Evolutionary conservation across 1,140 invertebrate species (phyloP), one percentile per base, ranked within the genome.

Genomic region (Pomacea maculata): DNA sequence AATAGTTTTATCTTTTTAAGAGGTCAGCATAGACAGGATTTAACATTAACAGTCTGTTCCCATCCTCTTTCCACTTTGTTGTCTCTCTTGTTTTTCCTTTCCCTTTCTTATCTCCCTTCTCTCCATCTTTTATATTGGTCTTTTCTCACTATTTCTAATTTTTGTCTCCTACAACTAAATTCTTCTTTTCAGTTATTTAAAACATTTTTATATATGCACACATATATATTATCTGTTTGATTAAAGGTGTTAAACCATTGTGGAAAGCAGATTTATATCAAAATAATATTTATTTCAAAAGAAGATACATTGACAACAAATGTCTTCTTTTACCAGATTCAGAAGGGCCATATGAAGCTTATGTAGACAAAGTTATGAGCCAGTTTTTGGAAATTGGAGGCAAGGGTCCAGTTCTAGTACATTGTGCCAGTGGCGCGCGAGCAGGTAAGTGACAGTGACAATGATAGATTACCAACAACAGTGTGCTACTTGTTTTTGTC

Each of bases 381-480:
- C 54, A 80, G 54, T 64, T 87, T 54, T 25, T 86, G 52, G 83
- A 86, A 72, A 68, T 84, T 34, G 82, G 86, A 64, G 68, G 77
- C 34, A 79, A 81, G 45, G 85, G 86, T 15, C 86, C 86, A n/a
- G 84, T 87, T 12, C 68, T 87, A 63, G 77, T 87, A 12, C 86
- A 87, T 68, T 86, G 85, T 74, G 80, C 82, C 10, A 77, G 68
- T 55, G 80, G 77, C 15, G 80, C 73, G n/a, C 80, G 86, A 85
- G 81, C 80, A 63, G 85, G 86, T 87, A 72, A 81, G 80, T 15
- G n/a, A 21, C 21, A 12, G 29, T 25, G 1, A 70, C 67, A 70
- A n/a, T 15, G 11, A 70, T 55, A 21, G 73, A 4, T 45, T 45
- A 45, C 34, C 34, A 45, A 45, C 34, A 45, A 45, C 34, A 45